Conservation (phyloP, 1,140 invertebrate genomes). For the Drosophila insularis region DNA sequence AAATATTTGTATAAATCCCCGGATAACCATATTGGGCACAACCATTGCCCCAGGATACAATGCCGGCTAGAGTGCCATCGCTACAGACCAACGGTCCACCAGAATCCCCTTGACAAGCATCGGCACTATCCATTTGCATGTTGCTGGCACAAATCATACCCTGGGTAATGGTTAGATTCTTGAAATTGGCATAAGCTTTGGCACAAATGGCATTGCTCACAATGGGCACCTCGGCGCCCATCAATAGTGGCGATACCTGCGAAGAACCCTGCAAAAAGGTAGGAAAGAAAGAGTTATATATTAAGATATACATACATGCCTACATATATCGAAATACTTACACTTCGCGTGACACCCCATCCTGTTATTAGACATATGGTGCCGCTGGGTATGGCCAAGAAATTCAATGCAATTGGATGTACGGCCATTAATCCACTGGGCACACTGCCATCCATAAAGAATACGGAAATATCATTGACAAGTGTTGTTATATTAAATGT, state of each 20-base stretch:
- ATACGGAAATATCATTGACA: constrained; percentile 35
- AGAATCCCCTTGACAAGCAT: constrained; percentile 66
- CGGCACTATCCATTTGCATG: constrained; percentile 35
- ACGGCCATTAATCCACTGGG: constrained; percentile 22
- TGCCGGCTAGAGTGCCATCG: constrained; percentile 78
- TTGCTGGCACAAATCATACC: constrained; percentile 46
- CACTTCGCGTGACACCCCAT: constrained; percentile 31
- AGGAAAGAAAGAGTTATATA: neutral
- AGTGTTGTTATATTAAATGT: constrained; percentile 34
- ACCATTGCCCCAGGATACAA: constrained; percentile 84
- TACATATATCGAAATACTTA: neutral
- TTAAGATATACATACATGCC: neutral
- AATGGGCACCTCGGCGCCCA: constrained; percentile 38
- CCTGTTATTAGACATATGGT: constrained; percentile 32
- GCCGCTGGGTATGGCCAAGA: constrained; percentile 1
- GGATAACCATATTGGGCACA: constrained; percentile 84
- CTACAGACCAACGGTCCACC: constrained; percentile 58
- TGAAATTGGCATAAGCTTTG: constrained; percentile 15
- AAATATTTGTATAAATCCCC: constrained; percentile 86
- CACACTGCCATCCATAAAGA: constrained; percentile 40
- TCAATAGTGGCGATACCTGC: constrained; percentile 19
- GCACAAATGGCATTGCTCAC: constrained; percentile 22
- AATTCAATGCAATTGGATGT: constrained; percentile 30
- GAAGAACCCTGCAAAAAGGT: constrained; percentile 5
- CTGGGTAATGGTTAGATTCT: neutral